Evolutionary conservation across 2,797 vertebrate species (phyloP), one percentile per base, ranked within the genome.

Genomic region (Psittacula derbiana): DNA sequence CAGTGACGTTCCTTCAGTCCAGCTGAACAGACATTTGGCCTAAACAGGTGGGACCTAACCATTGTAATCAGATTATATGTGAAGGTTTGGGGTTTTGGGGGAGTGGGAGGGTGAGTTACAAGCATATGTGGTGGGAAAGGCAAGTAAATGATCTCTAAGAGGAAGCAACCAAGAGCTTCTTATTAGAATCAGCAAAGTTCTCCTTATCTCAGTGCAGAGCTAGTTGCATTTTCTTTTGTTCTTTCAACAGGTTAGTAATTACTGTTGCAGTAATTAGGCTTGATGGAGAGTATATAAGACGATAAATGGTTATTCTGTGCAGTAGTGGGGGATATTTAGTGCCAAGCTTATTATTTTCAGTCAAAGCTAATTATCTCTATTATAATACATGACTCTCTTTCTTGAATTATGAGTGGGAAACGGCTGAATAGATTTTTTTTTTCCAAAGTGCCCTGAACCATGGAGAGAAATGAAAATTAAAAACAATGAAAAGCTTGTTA

Each of bases 211-310:
- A 81, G 74, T 70, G 91, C 92, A 81, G 78, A 96, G 90, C 81
- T 81, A 69, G 65, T 73, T 97, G 95, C 90, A 69, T 97, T 97
- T 95, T 92, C 96, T 95, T 97, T 98, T 98, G 96, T 98, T 97
- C 97, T 94, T 97, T 97, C 97, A 98, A 98, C 98, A 98, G 98
- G 97, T 98, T 98, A 97, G 96, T 97, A 98, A 98, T 98, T 97
- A 98, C 96, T 96, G 95, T 96, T 97, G 96, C 92, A 92, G 96
- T 97, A 98, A 98, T 98, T 97, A 97, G 94, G 94, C 96, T 97
- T 96, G 97, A 98, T 96, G 94, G 96, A 97, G 97, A 97, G 94
- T 96, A 96, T 96, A 96, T 97, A 97, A 95, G 96, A 97, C 86
- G 82, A 96, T 97, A 97, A 97, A 97, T 95, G 97, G 96, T 95